A percentile compares a stretch with the other conserved stretches of the same genome.
Conservation (phyloP, 2,888 invertebrate genomes). For the Ophonus ardosiacus region DNA sequence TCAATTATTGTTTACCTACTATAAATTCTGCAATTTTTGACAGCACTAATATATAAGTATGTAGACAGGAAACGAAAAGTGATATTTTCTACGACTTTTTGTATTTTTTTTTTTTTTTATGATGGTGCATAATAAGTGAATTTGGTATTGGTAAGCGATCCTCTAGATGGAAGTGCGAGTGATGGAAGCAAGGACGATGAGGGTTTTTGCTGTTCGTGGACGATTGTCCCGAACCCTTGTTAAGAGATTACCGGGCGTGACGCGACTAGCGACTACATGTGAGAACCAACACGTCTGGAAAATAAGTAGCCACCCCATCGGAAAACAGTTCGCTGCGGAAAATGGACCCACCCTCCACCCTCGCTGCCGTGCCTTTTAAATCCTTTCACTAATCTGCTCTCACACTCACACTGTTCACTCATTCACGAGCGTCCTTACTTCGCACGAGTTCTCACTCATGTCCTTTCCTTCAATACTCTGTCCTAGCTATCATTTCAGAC, state of each 20-base stretch:
- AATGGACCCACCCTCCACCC: conserved; percentile 43
- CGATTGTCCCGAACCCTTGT: conserved; percentile 73
- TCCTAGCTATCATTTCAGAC: no score
- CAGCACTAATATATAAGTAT: no score
- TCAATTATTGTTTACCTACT: no score
- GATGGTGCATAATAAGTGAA: no score
- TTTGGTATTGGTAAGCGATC: no score
- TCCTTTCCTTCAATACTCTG: no score
- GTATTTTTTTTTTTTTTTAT: no score
- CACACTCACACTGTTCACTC: conserved; percentile 19
- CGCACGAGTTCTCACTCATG: no score
- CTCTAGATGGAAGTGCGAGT: neutral
- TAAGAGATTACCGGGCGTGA: conserved; percentile 75
- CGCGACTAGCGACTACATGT: conserved; percentile 72
- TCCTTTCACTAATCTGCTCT: conserved; percentile 58
- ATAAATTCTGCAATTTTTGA: no score
- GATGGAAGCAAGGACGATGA: neutral
- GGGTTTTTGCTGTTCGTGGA: neutral
- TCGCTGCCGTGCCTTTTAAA: conserved; percentile 47
- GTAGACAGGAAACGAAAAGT: no score
- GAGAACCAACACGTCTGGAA: conserved; percentile 74
- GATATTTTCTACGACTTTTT: no score
- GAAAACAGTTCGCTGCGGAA: conserved; percentile 51
- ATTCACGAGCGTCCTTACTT: neutral
- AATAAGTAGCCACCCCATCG: conserved; percentile 65